Evolutionary conservation across 2,797 vertebrate genomes (phyloP).

Genomic region (Lacerta agilis): DNA sequence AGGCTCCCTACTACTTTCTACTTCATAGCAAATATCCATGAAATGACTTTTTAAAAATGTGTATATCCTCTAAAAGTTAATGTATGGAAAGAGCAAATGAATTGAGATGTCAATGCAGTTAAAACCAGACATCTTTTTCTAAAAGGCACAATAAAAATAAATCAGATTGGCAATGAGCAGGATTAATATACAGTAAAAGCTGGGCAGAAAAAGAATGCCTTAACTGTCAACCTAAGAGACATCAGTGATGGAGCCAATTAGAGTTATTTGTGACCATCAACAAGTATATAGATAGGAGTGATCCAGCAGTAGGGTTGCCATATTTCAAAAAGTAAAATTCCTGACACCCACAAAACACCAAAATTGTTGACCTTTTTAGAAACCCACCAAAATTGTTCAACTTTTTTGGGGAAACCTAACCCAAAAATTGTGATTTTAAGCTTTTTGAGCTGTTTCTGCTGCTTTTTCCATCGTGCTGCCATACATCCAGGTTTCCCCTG

Average conservation of each 20-base stretch:
- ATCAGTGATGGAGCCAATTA: neutral
- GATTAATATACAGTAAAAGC: neutral
- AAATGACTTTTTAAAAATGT: neutral
- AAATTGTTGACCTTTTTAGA: too few relatives aligned
- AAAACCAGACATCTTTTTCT: neutral
- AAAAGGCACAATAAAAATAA: neutral
- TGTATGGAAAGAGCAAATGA: neutral
- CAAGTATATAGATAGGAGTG: too few relatives aligned
- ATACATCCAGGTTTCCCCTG: too few relatives aligned
- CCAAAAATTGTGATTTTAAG: too few relatives aligned
- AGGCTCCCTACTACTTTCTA: neutral
- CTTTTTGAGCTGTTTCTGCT: too few relatives aligned
- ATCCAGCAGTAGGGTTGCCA: too few relatives aligned
- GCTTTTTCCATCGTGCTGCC: too few relatives aligned
- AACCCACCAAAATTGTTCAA: too few relatives aligned
- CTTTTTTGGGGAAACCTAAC: too few relatives aligned
- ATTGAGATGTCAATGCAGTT: neutral
- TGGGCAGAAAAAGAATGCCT: neutral
- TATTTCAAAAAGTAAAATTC: too few relatives aligned
- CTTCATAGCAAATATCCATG: neutral
- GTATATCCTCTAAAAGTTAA: neutral
- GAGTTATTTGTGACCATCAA: too few relatives aligned
- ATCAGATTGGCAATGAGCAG: neutral
- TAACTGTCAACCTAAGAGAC: neutral
- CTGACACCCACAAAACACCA: too few relatives aligned